A percentile compares a stretch with the other conserved stretches of the same genome.
Evolutionary conservation across 92 coral and sea anemone genomes (phyloP).

Genomic region (Palythoa caribaeorum): DNA sequence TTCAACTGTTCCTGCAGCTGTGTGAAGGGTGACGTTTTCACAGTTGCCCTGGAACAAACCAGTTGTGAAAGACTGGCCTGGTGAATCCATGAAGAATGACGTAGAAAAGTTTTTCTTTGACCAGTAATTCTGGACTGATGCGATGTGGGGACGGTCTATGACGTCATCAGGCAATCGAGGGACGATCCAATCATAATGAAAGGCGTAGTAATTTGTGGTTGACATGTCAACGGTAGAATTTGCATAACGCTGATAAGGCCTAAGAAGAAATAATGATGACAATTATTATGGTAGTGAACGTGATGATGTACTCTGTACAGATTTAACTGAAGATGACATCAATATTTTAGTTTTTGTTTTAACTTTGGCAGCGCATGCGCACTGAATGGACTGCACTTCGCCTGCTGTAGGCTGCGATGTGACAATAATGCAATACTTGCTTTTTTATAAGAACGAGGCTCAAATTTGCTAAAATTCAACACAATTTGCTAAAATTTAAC

Average conservation of each 20-base stretch:
- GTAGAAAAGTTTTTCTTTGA: conserved; percentile 19
- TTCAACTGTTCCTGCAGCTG: conserved; percentile 21
- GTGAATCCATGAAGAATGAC: conserved; percentile 61
- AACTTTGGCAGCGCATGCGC: too few species aligned
- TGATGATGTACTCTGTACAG: too few species aligned
- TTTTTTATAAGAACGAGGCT: too few species aligned
- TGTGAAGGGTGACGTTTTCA: conserved; percentile 34
- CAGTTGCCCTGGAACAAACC: conserved; percentile 43
- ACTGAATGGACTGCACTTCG: too few species aligned
- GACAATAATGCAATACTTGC: too few species aligned
- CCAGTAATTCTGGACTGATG: conserved; percentile 37
- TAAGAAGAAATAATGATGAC: background rate
- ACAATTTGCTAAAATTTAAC: too few species aligned
- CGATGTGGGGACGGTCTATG: conserved; percentile 48
- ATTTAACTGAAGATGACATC: too few species aligned
- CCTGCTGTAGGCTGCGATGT: too few species aligned
- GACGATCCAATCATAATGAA: conserved; percentile 62
- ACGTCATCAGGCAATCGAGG: conserved; percentile 69
- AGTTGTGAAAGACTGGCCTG: conserved; percentile 43
- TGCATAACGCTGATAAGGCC: conserved; percentile 69
- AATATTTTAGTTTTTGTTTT: too few species aligned
- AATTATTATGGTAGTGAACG: too few species aligned
- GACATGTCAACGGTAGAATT: conserved; percentile 52
- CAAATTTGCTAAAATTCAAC: too few species aligned
- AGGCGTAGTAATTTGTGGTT: conserved; percentile 59